phyloP scores from a whole-genome alignment of 1,140 invertebrate species.

The Drosophila bocki region DNA sequence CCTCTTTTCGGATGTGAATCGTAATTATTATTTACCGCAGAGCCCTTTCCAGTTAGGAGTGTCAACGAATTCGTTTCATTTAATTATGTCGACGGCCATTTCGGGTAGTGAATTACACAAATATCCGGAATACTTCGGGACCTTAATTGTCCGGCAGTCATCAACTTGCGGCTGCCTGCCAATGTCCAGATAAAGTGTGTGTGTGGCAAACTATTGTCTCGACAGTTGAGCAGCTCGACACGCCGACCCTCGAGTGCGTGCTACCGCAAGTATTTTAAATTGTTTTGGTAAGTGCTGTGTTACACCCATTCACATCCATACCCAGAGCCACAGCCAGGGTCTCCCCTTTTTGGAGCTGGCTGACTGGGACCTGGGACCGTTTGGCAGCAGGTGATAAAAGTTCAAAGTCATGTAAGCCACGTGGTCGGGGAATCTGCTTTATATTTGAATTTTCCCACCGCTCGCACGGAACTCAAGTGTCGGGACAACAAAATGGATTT shows the following conservation, averaged over 20 bases:
- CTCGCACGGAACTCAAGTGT: slow-evolving; percentile 33
- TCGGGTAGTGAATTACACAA: slow-evolving; percentile 40
- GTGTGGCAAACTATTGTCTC: slow-evolving; percentile 29
- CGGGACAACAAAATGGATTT: slow-evolving; percentile 51
- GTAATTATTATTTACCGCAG: slow-evolving; percentile 30
- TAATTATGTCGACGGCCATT: slow-evolving; percentile 43
- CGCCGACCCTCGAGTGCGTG: slow-evolving; percentile 33
- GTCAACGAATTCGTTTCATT: slow-evolving; percentile 34
- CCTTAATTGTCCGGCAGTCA: slow-evolving; percentile 37
- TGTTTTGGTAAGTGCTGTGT: slow-evolving; percentile 59
- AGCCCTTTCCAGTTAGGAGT: slow-evolving; percentile 15
- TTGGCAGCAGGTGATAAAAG: slow-evolving; percentile 67
- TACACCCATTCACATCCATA: slow-evolving; percentile 29
- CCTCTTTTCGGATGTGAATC: not conserved
- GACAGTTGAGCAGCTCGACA: slow-evolving; percentile 4
- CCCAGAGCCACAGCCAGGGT: not conserved
- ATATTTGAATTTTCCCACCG: slow-evolving; percentile 32
- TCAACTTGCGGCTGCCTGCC: slow-evolving; percentile 36
- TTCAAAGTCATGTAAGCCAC: slow-evolving; percentile 67
- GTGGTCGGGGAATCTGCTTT: slow-evolving; percentile 53
- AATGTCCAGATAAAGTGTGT: slow-evolving; percentile 49
- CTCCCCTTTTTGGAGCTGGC: not conserved
- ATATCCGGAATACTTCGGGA: slow-evolving; percentile 28
- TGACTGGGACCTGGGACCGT: slow-evolving; percentile 2
- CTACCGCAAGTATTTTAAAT: slow-evolving; percentile 63